Conservation (phyloP, 2,113 vertebrate species). For the Chiloscyllium plagiosum region DNA sequence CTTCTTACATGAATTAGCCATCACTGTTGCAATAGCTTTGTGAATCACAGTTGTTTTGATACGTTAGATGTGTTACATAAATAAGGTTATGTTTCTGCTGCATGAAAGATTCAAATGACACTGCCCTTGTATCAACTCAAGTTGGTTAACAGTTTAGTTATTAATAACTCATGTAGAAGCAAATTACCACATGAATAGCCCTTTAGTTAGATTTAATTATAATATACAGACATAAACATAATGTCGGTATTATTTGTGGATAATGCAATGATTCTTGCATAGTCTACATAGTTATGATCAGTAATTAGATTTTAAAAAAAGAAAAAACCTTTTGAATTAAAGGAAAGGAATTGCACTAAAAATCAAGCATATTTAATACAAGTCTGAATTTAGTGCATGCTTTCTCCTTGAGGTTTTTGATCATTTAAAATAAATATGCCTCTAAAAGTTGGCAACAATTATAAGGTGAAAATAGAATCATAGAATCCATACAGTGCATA, state of each 20-base stretch:
- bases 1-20: no score
- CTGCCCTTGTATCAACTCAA: not conserved
- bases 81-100: not conserved
- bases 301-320: not conserved
- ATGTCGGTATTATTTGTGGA: not conserved
- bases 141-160: not conserved
- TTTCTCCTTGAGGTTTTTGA: not conserved
- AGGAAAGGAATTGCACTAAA: not conserved
- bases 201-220: not conserved
- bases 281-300: no score
- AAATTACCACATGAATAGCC: not conserved
- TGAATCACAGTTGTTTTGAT: no score
- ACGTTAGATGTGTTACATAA: not conserved
- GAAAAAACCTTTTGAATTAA: not conserved
- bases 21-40: no score
- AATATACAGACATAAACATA: not conserved
- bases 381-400: not conserved
- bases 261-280: no score
- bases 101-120: not conserved
- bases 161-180: no score
- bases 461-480: no score
- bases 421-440: not conserved
- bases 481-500: no score
- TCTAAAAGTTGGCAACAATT: not conserved
- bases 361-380: no score